Evolutionary conservation across 2,888 invertebrate species (phyloP).

Genomic region (Agrochola lychnidis): DNA sequence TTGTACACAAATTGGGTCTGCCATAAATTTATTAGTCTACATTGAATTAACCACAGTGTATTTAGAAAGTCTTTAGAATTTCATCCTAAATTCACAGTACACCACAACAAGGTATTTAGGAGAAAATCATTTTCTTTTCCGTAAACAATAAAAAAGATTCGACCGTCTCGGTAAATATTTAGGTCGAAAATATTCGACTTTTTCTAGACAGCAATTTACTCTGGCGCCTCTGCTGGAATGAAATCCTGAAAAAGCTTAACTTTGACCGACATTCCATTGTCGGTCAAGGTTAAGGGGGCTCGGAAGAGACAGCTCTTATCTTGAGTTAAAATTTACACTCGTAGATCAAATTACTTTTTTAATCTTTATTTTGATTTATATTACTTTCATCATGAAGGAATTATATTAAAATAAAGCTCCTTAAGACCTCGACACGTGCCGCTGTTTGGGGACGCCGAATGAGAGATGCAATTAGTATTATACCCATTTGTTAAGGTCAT

Average conservation of each 20-base stretch:
- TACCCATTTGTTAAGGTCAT: not conserved
- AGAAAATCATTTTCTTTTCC: conserved; percentile 10
- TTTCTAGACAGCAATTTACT: conserved; percentile 40
- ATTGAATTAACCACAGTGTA: conserved; percentile 2
- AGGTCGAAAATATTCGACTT: conserved; percentile 47
- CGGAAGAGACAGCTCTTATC: conserved; percentile 29
- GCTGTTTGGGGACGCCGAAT: not conserved
- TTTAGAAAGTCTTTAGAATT: not conserved
- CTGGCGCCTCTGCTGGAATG: conserved; percentile 23
- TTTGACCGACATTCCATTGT: conserved; percentile 55
- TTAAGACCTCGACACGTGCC: not conserved
- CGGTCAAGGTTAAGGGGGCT: conserved; percentile 45
- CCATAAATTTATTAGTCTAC: conserved; percentile 36
- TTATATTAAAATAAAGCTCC: conserved; percentile 21
- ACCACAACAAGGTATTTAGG: not conserved
- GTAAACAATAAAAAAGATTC: conserved; percentile 20
- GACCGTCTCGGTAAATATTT: conserved; percentile 42
- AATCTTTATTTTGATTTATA: conserved; percentile 32
- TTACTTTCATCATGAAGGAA: not conserved
- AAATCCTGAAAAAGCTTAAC: conserved; percentile 49
- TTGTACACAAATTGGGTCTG: conserved; percentile 34
- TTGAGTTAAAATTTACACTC: conserved; percentile 38
- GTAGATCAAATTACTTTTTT: conserved; percentile 45
- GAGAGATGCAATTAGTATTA: conserved; percentile 16
- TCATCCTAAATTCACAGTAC: conserved; percentile 3